phyloP scores from a whole-genome alignment of 2,888 invertebrate genomes.

The Mantis religiosa region DNA sequence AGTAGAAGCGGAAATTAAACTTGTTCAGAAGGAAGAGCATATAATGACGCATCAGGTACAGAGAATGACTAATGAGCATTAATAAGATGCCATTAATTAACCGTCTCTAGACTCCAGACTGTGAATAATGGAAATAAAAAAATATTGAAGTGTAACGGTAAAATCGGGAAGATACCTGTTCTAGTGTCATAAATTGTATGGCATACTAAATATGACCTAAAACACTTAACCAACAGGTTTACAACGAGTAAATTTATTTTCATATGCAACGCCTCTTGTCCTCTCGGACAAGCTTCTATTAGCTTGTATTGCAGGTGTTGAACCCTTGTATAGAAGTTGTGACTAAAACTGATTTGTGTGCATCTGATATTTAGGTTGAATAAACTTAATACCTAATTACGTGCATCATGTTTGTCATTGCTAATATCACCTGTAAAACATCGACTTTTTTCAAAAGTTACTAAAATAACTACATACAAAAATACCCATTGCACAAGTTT shows the following conservation, averaged over 20 bases:
- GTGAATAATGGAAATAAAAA: not conserved
- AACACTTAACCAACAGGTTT: not conserved
- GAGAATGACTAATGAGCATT: not conserved
- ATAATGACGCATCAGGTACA: not conserved
- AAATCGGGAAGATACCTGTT: not conserved
- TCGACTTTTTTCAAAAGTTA: no score
- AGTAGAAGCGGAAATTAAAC: not conserved
- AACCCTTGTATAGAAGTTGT: no score
- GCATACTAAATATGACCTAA: not conserved
- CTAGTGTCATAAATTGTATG: not conserved
- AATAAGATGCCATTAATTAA: not conserved
- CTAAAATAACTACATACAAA: no score
- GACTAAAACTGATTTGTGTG: no score
- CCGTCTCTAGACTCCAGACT: not conserved
- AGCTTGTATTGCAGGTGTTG: no score
- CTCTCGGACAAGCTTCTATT: not conserved
- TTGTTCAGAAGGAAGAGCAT: not conserved
- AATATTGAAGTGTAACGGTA: not conserved
- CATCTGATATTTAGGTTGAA: no score
- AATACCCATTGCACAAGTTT: no score
- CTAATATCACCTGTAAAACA: no score
- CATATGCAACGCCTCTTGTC: not conserved
- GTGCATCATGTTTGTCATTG: no score
- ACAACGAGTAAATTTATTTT: not conserved
- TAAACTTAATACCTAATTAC: no score